Conservation (phyloP, 2,888 invertebrate genomes). For the Pantelozetes paolii region DNA sequence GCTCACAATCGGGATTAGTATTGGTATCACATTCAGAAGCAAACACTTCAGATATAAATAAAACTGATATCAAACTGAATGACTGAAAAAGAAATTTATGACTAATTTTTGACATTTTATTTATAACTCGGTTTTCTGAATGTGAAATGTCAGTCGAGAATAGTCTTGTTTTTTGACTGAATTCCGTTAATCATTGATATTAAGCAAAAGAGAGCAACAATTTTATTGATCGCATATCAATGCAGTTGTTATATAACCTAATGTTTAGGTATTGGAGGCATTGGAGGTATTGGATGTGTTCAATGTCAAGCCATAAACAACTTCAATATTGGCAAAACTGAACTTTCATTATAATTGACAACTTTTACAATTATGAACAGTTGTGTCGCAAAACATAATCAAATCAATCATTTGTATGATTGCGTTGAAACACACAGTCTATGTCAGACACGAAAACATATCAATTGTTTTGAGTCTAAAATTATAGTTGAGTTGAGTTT, state of each 20-base stretch:
- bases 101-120: neutral
- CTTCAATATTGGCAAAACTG: neutral
- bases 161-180: too few relatives aligned
- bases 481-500: too few relatives aligned
- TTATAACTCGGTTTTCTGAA: neutral
- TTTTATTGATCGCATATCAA: neutral
- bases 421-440: too few relatives aligned
- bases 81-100: neutral
- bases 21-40: neutral
- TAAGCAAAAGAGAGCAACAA: neutral
- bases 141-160: too few relatives aligned
- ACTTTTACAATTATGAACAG: neutral
- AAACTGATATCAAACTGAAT: neutral
- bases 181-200: neutral
- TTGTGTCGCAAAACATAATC: neutral
- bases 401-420: too few relatives aligned
- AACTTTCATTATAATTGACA: neutral
- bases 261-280: too few relatives aligned
- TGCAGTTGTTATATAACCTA: neutral
- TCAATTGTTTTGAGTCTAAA: too few relatives aligned
- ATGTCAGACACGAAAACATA: too few relatives aligned
- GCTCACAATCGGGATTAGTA: neutral
- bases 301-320: too few relatives aligned
- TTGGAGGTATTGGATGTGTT: too few relatives aligned
- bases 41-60: neutral